phyloP scores from a whole-genome alignment of 2,888 invertebrate species.

The Drosophila tanythrix region DNA sequence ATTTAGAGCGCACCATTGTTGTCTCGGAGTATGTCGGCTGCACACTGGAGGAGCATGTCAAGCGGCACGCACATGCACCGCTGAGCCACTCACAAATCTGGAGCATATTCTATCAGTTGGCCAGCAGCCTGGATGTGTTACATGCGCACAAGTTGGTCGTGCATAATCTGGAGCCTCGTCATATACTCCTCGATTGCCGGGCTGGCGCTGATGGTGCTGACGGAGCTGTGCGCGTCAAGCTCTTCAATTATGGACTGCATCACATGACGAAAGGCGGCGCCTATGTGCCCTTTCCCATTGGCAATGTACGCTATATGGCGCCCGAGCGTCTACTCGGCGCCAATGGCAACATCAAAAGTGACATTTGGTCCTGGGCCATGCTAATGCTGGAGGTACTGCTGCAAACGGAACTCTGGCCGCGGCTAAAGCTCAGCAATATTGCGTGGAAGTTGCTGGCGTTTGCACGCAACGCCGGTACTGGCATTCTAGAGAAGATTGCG shows the following conservation, averaged over 20 bases:
- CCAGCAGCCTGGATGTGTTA: constrained; percentile 90
- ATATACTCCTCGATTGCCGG: constrained; percentile 89
- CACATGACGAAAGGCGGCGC: constrained; percentile 95
- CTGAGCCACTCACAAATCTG: constrained; percentile 85
- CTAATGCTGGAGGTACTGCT: constrained; percentile 92
- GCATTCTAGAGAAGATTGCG: constrained; percentile 89
- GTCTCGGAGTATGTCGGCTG: constrained; percentile 92
- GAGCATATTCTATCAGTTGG: constrained; percentile 90
- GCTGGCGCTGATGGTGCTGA: constrained; percentile 81
- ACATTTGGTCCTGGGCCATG: constrained; percentile 98
- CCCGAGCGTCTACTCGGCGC: constrained; percentile 91
- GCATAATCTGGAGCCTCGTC: constrained; percentile 92
- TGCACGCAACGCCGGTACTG: constrained; percentile 62
- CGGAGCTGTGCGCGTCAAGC: constrained; percentile 89
- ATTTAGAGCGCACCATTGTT: constrained; percentile 90
- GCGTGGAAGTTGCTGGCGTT: constrained; percentile 90
- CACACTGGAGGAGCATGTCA: constrained; percentile 87
- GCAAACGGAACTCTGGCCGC: constrained; percentile 89
- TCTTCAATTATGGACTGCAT: constrained; percentile 97
- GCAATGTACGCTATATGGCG: constrained; percentile 91
- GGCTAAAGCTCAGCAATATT: constrained; percentile 88
- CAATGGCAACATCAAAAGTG: constrained; percentile 91
- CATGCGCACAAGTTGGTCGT: constrained; percentile 91
- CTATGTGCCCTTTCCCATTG: constrained; percentile 95
- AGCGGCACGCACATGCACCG: constrained; percentile 82